These are phyloP conservation scores for Eupithecia pulchellata DNA, from an alignment of 2,888 invertebrate species.

Conservation along the genomic window DNA sequence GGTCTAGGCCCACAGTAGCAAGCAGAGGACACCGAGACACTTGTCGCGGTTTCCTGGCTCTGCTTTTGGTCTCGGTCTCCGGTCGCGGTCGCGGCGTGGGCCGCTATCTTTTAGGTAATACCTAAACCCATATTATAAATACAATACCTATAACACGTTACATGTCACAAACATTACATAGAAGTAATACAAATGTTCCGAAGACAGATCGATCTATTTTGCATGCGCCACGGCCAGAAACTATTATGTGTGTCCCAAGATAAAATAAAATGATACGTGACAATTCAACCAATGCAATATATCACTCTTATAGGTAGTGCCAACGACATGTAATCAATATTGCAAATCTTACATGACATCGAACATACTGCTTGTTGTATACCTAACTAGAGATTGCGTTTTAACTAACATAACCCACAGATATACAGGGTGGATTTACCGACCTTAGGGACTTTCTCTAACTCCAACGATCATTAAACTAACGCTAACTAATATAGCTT, in stretches of 20 bases:
- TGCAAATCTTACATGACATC: constrained; percentile 6
- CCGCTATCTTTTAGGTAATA: too few relatives aligned
- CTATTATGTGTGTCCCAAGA: constrained; percentile 18
- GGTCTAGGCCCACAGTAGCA: too few relatives aligned
- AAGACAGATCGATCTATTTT: constrained; percentile 1
- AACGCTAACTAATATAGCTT: neutral
- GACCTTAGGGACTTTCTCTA: too few relatives aligned
- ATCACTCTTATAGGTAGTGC: constrained; percentile 47
- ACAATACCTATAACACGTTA: neutral
- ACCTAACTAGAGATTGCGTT: neutral
- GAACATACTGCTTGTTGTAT: neutral
- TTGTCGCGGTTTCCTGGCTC: too few relatives aligned
- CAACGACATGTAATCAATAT: constrained; percentile 35
- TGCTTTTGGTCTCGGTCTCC: too few relatives aligned
- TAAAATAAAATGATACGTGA: constrained; percentile 29
- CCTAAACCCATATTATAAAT: too few relatives aligned
- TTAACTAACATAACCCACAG: neutral
- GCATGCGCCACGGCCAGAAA: constrained; percentile 1
- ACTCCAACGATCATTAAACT: neutral
- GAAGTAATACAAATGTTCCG: neutral
- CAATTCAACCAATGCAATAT: constrained; percentile 35
- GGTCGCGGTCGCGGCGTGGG: too few relatives aligned
- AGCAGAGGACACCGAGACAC: too few relatives aligned
- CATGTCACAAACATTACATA: neutral
- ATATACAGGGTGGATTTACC: too few relatives aligned